These are phyloP conservation scores for Lamellibrachia luymesi DNA, from an alignment of 1,140 invertebrate genomes.

Conservation along the genomic window DNA sequence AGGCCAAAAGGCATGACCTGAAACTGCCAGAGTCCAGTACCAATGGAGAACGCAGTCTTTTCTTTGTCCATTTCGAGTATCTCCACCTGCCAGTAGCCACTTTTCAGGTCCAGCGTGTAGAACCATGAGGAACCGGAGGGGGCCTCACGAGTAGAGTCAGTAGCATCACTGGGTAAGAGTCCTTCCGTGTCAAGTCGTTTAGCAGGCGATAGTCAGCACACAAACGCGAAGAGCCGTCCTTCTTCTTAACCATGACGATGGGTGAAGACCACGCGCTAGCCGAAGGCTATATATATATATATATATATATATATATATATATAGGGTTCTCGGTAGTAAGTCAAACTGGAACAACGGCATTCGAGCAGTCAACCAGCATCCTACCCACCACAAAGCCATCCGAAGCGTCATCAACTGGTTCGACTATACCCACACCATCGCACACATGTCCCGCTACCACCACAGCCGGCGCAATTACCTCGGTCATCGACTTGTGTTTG, in stretches of 20 bases:
- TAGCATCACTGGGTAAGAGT: conserved; percentile 28
- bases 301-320: too few relatives aligned
- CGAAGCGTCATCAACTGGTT: too few relatives aligned
- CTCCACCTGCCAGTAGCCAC: too few relatives aligned
- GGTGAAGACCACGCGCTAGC: conserved; percentile 40
- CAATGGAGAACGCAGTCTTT: conserved; percentile 45
- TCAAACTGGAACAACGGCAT: too few relatives aligned
- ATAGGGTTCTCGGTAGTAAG: too few relatives aligned
- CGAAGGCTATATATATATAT: conserved; percentile 16
- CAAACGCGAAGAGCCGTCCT: conserved; percentile 34
- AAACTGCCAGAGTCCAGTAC: conserved; percentile 32
- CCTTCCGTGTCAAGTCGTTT: conserved; percentile 34
- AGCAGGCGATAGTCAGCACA: conserved; percentile 40
- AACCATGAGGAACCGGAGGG: neutral
- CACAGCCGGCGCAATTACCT: too few relatives aligned
- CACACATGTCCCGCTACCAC: too few relatives aligned
- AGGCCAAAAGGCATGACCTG: conserved; percentile 40
- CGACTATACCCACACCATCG: too few relatives aligned
- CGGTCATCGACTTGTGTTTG: too few relatives aligned
- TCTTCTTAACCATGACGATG: conserved; percentile 41
- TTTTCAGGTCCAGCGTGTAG: conserved; percentile 41
- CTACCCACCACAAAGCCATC: too few relatives aligned
- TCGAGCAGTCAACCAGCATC: too few relatives aligned
- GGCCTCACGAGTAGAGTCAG: conserved; percentile 16
- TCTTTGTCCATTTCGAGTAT: conserved; percentile 43